A percentile compares a stretch with the other conserved stretches of the same genome.
Conservation (phyloP, 2,797 vertebrate species). For the Rhynchonycteris naso region DNA sequence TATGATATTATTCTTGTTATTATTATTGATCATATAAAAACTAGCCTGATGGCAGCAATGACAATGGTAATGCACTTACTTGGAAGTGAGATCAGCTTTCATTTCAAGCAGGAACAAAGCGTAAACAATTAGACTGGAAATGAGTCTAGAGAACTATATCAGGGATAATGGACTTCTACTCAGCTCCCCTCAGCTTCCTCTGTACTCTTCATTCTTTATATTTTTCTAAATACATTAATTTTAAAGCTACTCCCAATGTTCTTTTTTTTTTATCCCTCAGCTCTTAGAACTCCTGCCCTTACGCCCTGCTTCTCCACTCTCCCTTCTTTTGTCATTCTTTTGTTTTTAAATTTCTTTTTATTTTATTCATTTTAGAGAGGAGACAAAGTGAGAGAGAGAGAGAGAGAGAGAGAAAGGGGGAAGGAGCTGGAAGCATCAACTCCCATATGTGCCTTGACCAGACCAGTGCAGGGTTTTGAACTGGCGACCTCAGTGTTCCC, state of each 20-base stretch:
- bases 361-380: too few species aligned
- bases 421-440: too few species aligned
- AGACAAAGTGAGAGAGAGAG: too few species aligned
- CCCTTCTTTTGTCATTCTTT: background rate
- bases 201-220: background rate
- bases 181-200: background rate
- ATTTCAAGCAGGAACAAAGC: constrained; percentile 24
- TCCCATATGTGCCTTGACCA: too few species aligned
- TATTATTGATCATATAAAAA: constrained; percentile 37
- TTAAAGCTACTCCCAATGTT: background rate
- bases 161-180: background rate
- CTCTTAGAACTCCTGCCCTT: background rate
- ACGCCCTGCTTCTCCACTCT: background rate
- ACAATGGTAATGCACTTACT: background rate
- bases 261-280: background rate
- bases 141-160: background rate
- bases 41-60: background rate
- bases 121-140: background rate
- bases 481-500: too few species aligned
- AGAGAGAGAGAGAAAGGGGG: too few species aligned
- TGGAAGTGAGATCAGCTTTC: constrained; percentile 34
- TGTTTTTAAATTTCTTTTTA: too few species aligned
- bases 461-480: too few species aligned
- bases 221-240: background rate
- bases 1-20: background rate